Conservation (phyloP, 1,140 invertebrate species). For the Drosophila ficusphila region DNA sequence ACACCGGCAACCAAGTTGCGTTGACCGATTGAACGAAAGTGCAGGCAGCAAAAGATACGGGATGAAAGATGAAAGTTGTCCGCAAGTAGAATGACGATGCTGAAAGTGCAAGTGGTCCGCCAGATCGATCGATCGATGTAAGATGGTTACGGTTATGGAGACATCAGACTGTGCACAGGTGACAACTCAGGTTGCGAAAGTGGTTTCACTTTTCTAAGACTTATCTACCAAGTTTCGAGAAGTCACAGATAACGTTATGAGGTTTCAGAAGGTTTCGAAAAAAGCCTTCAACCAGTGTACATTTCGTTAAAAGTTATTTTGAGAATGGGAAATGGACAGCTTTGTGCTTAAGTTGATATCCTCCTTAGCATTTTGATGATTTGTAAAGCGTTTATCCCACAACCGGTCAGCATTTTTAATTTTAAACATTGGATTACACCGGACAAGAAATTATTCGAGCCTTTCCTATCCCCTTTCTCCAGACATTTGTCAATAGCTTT, state of each 20-base stretch:
- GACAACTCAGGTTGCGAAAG: conserved; percentile 19
- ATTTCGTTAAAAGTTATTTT: too few relatives aligned
- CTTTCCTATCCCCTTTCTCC: conserved; percentile 9
- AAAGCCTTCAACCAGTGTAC: too few relatives aligned
- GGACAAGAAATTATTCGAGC: background rate
- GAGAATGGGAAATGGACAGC: too few relatives aligned
- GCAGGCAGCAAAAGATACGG: conserved; percentile 31
- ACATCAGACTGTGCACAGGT: conserved; percentile 15
- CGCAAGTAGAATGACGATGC: conserved; percentile 40
- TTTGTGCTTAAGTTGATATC: background rate
- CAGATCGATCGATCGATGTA: conserved; percentile 64
- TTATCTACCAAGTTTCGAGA: background rate
- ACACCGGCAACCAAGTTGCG: conserved; percentile 29
- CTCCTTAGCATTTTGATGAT: background rate
- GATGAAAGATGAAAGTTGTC: conserved; percentile 75
- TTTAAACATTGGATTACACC: background rate
- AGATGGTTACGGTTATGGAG: conserved; percentile 62
- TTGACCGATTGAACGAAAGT: conserved; percentile 78
- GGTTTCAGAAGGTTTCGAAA: background rate
- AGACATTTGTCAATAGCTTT: conserved; percentile 51
- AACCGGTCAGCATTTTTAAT: conserved; percentile 4
- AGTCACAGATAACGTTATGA: background rate
- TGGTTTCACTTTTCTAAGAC: conserved; percentile 19
- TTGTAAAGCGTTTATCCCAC: background rate
- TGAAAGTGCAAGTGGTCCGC: conserved; percentile 73